These are phyloP conservation scores for Drosophila phalerata DNA, from an alignment of 2,888 invertebrate species.

Conservation along the genomic window DNA sequence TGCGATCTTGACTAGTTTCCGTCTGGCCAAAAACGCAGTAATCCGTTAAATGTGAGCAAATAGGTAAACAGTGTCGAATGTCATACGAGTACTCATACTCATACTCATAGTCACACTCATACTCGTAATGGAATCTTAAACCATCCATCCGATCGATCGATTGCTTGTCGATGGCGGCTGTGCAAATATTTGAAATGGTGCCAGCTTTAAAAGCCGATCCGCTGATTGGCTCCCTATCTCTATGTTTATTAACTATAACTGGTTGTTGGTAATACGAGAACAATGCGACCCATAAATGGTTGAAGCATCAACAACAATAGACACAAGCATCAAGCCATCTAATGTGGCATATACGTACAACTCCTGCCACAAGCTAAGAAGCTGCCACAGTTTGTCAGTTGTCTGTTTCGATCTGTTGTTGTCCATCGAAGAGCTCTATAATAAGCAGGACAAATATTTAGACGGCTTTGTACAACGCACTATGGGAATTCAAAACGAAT, in stretches of 20 bases:
- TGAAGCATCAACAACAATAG: constrained; percentile 43
- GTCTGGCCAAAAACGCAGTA: constrained; percentile 75
- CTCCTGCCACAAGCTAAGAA: constrained; percentile 23
- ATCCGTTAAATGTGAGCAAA: constrained; percentile 85
- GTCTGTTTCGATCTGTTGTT: constrained; percentile 3
- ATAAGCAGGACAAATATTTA: constrained; percentile 52
- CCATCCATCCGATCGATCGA: constrained; percentile 35
- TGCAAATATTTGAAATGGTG: constrained; percentile 61
- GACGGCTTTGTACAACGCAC: constrained; percentile 36
- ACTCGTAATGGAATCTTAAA: constrained; percentile 61
- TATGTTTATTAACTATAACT: constrained; percentile 11
- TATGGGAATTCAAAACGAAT: neutral
- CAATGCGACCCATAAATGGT: constrained; percentile 60
- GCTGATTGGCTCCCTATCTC: constrained; percentile 44
- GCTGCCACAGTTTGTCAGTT: constrained; percentile 21
- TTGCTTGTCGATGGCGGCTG: constrained; percentile 60
- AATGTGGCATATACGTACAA: constrained; percentile 30
- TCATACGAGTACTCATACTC: constrained; percentile 57
- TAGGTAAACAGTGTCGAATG: constrained; percentile 75
- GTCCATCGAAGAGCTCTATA: constrained; percentile 12
- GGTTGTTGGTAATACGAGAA: constrained; percentile 25
- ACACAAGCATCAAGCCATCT: constrained; percentile 12
- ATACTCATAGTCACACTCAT: constrained; percentile 29
- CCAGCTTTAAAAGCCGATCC: constrained; percentile 37
- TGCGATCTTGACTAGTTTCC: constrained; percentile 58